Conservation (phyloP, 2,797 vertebrate genomes). For the Enteromius mattozi region DNA sequence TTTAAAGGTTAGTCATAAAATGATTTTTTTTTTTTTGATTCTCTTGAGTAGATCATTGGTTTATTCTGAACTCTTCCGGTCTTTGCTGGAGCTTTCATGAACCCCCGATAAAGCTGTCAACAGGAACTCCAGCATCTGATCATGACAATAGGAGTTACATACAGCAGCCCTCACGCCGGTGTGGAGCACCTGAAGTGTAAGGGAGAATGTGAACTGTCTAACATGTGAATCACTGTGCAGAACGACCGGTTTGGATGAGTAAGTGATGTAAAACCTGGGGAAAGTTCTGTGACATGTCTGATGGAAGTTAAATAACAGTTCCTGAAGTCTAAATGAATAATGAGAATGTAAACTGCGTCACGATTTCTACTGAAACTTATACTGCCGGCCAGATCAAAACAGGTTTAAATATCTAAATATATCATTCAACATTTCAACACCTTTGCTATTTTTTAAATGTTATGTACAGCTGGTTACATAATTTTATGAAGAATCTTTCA, state of each 20-base stretch:
- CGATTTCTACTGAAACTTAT: neutral
- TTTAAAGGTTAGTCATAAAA: neutral
- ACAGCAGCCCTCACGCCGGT: conserved; percentile 34
- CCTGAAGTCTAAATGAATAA: conserved; percentile 8
- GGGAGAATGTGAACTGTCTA: neutral
- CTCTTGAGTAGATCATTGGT: neutral
- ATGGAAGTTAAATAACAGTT: neutral
- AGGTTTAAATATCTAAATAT: conserved; percentile 19
- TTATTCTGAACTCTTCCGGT: conserved; percentile 54
- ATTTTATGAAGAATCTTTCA: neutral
- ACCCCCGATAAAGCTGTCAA: conserved; percentile 73
- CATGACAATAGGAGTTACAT: conserved; percentile 46
- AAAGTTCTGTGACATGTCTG: conserved; percentile 64
- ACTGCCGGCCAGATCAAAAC: neutral
- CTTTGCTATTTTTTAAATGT: neutral
- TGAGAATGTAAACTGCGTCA: conserved; percentile 25
- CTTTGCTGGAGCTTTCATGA: conserved; percentile 52
- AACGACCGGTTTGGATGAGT: conserved; percentile 33
- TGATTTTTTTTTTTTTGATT: neutral
- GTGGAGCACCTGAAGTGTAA: conserved; percentile 49
- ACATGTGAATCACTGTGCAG: conserved; percentile 11
- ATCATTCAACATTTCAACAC: neutral
- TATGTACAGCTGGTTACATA: neutral
- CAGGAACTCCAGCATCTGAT: conserved; percentile 79
- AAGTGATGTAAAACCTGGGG: conserved; percentile 37